phyloP scores from a whole-genome alignment of 2,888 invertebrate genomes.

The Sarcophaga variegata region DNA sequence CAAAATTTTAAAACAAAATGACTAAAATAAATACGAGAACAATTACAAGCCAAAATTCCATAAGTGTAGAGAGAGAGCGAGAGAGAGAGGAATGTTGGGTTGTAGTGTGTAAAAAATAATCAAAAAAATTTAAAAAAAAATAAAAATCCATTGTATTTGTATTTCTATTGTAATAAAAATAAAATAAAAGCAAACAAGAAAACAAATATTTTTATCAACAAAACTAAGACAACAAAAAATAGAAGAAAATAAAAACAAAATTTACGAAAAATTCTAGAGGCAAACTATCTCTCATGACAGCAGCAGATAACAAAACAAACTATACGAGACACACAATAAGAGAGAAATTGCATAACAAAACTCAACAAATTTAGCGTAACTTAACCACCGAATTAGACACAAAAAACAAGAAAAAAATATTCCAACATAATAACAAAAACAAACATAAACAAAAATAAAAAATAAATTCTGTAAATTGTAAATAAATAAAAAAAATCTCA shows the following conservation, averaged over 20 bases:
- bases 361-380: slow-evolving; percentile 60
- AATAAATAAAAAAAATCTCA: slow-evolving; percentile 39
- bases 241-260: neutral
- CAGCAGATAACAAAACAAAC: neutral
- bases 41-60: neutral
- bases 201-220: slow-evolving; percentile 61
- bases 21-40: slow-evolving; percentile 55
- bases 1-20: slow-evolving; percentile 45
- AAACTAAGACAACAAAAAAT: slow-evolving; percentile 41
- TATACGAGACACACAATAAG: slow-evolving; percentile 12
- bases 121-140: too few species aligned
- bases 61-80: neutral
- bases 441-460: slow-evolving; percentile 24
- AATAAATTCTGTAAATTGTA: slow-evolving; percentile 36
- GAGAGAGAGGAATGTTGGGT: neutral
- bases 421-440: slow-evolving; percentile 17
- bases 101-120: too few species aligned
- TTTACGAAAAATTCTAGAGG: too few species aligned
- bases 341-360: slow-evolving; percentile 44
- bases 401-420: neutral
- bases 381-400: slow-evolving; percentile 65
- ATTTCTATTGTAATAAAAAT: slow-evolving; percentile 49
- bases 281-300: too few species aligned
- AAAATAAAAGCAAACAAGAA: slow-evolving; percentile 35
- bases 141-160: slow-evolving; percentile 27